phyloP scores from a whole-genome alignment of 2,888 invertebrate genomes.

The Cerceris ruficornis region DNA sequence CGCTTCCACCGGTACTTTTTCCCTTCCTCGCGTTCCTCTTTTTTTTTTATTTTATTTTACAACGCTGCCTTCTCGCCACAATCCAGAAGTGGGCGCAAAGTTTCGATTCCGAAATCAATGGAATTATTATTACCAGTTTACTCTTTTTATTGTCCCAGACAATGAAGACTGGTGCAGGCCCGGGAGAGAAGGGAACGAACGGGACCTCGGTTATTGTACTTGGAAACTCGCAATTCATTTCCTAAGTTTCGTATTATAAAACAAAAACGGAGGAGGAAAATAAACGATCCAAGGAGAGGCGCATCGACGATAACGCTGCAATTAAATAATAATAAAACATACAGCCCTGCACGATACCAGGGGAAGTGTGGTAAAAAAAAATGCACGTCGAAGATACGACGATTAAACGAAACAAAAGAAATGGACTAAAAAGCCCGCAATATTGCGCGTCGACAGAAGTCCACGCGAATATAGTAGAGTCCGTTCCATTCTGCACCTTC shows the following conservation, averaged over 20 bases:
- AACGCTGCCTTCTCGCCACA: constrained; percentile 65
- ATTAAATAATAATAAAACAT: not conserved
- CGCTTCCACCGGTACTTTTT: constrained; percentile 36
- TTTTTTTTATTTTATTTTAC: constrained; percentile 28
- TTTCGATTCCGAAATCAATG: constrained; percentile 68
- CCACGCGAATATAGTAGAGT: constrained; percentile 36
- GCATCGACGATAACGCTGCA: not conserved
- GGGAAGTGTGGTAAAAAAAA: not conserved
- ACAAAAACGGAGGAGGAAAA: constrained; percentile 22
- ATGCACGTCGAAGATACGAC: constrained; percentile 7
- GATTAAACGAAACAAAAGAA: constrained; percentile 49
- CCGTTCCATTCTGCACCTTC: constrained; percentile 73
- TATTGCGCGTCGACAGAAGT: constrained; percentile 40
- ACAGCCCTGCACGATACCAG: not conserved
- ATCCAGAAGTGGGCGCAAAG: constrained; percentile 68
- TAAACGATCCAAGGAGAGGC: constrained; percentile 20
- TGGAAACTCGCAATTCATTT: constrained; percentile 55
- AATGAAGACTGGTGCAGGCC: constrained; percentile 31
- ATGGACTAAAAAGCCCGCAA: constrained; percentile 44
- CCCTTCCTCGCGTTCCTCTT: constrained; percentile 43
- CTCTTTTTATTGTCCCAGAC: constrained; percentile 57
- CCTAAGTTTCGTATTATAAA: constrained; percentile 32
- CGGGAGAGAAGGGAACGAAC: constrained; percentile 4
- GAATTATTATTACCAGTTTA: constrained; percentile 70
- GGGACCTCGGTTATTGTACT: constrained; percentile 37